Percentiles rank a stretch among this genome's conserved stretches.
These are phyloP conservation scores for Ammodytes dubius DNA, from an alignment of 2,113 vertebrate species.

Conservation along the genomic window DNA sequence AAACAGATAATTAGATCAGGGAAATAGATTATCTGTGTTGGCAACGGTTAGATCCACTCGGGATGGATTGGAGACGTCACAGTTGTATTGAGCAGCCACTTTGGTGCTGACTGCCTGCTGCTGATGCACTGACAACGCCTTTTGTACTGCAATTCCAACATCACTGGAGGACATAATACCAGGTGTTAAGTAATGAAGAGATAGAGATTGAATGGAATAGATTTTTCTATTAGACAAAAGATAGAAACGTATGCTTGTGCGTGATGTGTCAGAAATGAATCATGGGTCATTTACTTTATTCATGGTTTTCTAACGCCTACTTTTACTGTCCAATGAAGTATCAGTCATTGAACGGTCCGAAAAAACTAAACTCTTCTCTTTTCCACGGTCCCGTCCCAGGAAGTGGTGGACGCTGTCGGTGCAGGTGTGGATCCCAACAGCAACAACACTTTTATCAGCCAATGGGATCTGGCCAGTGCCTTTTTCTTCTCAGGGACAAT, in stretches of 20 bases:
- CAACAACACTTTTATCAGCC: slow-evolving; percentile 82
- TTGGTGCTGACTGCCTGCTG: neutral
- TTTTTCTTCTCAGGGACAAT: slow-evolving; percentile 95
- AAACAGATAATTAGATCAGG: slow-evolving; percentile 38
- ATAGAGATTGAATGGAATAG: neutral
- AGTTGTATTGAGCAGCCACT: neutral
- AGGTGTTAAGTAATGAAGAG: neutral
- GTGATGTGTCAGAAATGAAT: neutral
- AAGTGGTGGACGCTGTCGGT: slow-evolving; percentile 85
- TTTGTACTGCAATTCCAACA: neutral
- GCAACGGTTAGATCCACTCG: slow-evolving; percentile 34
- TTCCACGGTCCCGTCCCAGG: slow-evolving; percentile 69
- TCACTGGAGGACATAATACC: neutral
- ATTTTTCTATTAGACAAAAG: neutral
- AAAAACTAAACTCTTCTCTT: neutral
- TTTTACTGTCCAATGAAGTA: neutral
- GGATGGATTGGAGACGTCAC: slow-evolving; percentile 30
- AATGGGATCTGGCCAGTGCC: slow-evolving; percentile 91
- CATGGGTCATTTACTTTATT: neutral
- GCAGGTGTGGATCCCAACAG: slow-evolving; percentile 83
- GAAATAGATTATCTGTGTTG: slow-evolving; percentile 43
- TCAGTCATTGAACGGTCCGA: neutral
- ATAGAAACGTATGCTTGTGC: neutral
- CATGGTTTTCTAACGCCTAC: neutral
- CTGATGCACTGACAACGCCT: slow-evolving; percentile 12